phyloP scores from a whole-genome alignment of 2,888 invertebrate species.

The Syritta pipiens region DNA sequence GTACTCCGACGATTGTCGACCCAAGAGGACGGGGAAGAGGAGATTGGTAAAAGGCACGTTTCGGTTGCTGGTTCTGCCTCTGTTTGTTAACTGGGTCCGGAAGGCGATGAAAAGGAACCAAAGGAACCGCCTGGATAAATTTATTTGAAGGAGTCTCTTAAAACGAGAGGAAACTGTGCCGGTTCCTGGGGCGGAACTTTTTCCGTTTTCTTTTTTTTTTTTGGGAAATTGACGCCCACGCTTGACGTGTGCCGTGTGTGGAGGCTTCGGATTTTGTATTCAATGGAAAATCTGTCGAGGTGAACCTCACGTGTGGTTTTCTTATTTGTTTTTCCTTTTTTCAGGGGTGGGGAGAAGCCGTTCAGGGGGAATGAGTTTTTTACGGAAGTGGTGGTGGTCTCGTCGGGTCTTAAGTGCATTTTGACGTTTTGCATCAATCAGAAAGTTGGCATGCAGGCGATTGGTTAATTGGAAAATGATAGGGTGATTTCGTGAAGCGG shows the following conservation, averaged over 20 bases:
- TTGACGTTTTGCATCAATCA: slow-evolving; percentile 1
- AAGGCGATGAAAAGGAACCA: slow-evolving; percentile 4
- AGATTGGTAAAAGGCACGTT: slow-evolving; percentile 53
- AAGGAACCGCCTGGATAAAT: slow-evolving; percentile 13
- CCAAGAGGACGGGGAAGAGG: slow-evolving; percentile 11
- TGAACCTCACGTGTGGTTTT: slow-evolving; percentile 45
- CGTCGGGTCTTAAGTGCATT: slow-evolving; percentile 2
- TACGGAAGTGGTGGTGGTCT: too few species aligned
- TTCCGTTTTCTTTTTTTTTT: too few species aligned
- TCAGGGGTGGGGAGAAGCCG: too few species aligned
- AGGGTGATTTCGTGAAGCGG: too few species aligned
- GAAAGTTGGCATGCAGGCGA: neutral
- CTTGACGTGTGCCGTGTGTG: neutral
- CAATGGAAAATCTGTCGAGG: slow-evolving; percentile 32
- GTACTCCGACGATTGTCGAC: slow-evolving; percentile 21
- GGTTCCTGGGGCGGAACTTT: neutral
- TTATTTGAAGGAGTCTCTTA: slow-evolving; percentile 26
- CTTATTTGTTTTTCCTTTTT: slow-evolving; percentile 48
- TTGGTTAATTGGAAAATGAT: neutral
- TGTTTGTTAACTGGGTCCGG: slow-evolving; percentile 29
- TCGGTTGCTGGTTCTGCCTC: slow-evolving; percentile 29
- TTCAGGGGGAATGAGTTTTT: slow-evolving; percentile 1
- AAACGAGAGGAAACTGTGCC: too few species aligned
- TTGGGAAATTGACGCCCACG: slow-evolving; percentile 14
- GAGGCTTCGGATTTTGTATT: too few species aligned